Evolutionary conservation across 2,888 invertebrate species (phyloP).

Genomic region (Rhagonycha fulva): DNA sequence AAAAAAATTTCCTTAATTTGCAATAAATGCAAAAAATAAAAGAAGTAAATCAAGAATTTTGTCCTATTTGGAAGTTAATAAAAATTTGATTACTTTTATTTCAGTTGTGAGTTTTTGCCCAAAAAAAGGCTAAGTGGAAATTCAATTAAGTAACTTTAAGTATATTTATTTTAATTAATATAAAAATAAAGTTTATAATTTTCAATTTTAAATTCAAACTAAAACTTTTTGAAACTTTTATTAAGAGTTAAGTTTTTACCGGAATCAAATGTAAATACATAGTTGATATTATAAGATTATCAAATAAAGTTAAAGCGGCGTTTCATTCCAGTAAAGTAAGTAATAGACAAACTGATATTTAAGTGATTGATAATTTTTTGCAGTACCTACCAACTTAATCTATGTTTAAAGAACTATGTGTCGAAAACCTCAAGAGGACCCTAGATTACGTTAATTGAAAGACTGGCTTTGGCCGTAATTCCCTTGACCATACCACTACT

Average conservation of each 20-base stretch:
- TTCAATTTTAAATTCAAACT: not conserved
- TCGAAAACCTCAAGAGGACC: conserved; percentile 8
- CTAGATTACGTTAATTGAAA: conserved; percentile 26
- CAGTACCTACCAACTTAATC: not conserved
- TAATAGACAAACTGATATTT: not conserved
- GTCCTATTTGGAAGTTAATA: not conserved
- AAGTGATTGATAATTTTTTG: not conserved
- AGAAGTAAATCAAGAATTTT: not conserved
- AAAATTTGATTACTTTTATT: not conserved
- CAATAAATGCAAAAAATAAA: not conserved
- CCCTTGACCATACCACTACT: conserved; percentile 13
- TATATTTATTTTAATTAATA: not conserved
- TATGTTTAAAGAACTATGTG: not conserved
- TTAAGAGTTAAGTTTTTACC: not conserved
- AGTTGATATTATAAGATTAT: not conserved
- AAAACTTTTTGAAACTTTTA: not conserved
- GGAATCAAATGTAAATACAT: not conserved
- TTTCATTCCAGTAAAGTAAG: not conserved
- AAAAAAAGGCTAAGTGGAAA: not conserved
- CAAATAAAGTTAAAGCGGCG: not conserved
- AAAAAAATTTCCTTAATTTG: not conserved
- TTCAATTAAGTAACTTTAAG: not conserved
- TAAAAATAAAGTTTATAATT: not conserved
- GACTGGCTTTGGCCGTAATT: conserved; percentile 18
- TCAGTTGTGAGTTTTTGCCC: not conserved